Percentiles rank a stretch among this genome's conserved stretches.
phyloP scores from a whole-genome alignment of 2,797 vertebrate genomes.

The Brotogeris chrysoptera region DNA sequence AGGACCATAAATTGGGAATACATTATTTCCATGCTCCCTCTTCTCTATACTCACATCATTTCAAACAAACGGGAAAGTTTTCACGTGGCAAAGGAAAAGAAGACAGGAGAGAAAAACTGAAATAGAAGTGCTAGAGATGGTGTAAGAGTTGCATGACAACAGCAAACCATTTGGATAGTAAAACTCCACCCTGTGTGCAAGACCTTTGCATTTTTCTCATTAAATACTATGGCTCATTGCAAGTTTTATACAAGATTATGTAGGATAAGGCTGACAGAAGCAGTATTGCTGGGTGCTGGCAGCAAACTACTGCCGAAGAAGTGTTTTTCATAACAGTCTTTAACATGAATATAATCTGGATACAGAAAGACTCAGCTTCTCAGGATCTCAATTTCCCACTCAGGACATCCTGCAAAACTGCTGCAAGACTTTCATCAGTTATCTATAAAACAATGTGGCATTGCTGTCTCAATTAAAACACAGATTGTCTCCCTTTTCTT shows the following conservation, averaged over 20 bases:
- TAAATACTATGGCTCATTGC: not conserved
- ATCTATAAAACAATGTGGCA: not conserved
- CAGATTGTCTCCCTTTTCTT: not conserved
- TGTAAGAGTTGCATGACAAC: not conserved
- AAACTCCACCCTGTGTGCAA: not conserved
- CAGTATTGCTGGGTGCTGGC: not conserved
- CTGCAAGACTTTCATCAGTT: not conserved
- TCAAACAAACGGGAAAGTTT: not conserved
- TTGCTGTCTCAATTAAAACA: not conserved
- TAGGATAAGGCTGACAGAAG: not conserved
- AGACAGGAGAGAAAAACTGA: not conserved
- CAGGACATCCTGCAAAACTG: not conserved
- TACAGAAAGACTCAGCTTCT: not conserved
- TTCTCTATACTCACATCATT: not conserved
- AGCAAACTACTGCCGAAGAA: not conserved
- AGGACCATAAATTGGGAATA: not conserved
- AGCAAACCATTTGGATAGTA: fast-evolving
- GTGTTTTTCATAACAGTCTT: not conserved
- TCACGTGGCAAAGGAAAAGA: not conserved
- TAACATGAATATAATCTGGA: not conserved
- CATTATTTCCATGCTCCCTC: not conserved
- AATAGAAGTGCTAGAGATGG: not conserved
- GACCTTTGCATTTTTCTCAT: not conserved
- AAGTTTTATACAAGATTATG: not conserved
- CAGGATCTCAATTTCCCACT: not conserved